phyloP scores from a whole-genome alignment of 1,140 invertebrate genomes.

The Ips nitidus region DNA sequence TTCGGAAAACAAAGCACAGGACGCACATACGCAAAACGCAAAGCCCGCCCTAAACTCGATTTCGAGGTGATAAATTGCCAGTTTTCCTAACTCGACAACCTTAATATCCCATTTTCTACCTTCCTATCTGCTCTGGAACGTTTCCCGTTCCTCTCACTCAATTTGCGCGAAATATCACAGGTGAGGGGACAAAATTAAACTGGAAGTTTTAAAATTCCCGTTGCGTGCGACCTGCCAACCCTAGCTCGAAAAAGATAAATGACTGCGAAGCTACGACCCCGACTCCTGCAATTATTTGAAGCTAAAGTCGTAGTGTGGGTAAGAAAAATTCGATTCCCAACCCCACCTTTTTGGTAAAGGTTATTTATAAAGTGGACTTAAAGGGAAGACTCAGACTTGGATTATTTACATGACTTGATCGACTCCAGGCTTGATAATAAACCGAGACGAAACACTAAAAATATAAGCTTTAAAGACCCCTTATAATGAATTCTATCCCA shows the following conservation, averaged over 20 bases:
- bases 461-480: constrained; percentile 3
- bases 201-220: constrained; percentile 36
- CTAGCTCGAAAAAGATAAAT: constrained; percentile 34
- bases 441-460: background rate
- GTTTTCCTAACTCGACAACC: constrained; percentile 32
- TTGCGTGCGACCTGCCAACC: constrained; percentile 32
- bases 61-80: constrained; percentile 34
- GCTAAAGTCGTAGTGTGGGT: too few species aligned
- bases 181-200: constrained; percentile 36
- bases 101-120: constrained; percentile 35
- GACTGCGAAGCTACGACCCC: background rate
- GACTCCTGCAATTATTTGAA: too few species aligned
- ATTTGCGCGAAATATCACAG: constrained; percentile 36
- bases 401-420: too few species aligned
- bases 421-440: background rate
- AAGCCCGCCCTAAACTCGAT: constrained; percentile 28
- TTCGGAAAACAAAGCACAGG: too few species aligned
- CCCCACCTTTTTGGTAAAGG: too few species aligned
- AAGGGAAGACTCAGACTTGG: too few species aligned
- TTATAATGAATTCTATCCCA: constrained; percentile 25
- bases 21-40: constrained; percentile 22
- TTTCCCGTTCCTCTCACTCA: constrained; percentile 29
- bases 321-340: too few species aligned
- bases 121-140: constrained; percentile 28
- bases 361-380: too few species aligned